Evolutionary conservation across 2,888 invertebrate genomes (phyloP), one percentile per base, ranked within the genome.

Genomic region (Andrena marginata): DNA sequence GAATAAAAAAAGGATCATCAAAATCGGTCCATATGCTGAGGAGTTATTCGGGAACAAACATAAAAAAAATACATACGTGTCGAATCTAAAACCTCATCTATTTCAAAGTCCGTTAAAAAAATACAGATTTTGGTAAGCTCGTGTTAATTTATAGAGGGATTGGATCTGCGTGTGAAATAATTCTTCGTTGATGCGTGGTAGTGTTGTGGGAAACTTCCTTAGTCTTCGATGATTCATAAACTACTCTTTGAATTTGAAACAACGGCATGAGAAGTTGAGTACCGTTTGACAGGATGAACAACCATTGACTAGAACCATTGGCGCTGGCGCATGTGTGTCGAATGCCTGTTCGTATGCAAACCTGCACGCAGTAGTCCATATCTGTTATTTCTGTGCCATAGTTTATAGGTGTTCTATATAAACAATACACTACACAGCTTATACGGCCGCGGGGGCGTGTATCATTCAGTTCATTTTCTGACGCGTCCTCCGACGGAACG

Each of bases 371-470:
- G 74, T 63, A 75, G 72, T 70, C 60, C 81, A 76, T 80, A 77
- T 73, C 84, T 85, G 84, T 87, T 82, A 80, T 88, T 84, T 85
- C 73, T 78, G 65, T 56, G 67, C 59, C 73, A 75, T 80, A 70
- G 63, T 68, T 70, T 73, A 88, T 80, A 84, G 63, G 76, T 64
- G 63, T 42, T 20, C 80, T 73, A 76, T 75, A 86, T 70, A 88
- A 84, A 88, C 78, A 82, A 82, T 75, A 77, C 49, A 60, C 67
- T 69, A 60, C 69, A 79, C 81, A 81, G 60, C 75, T 76, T 69
- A 71, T 72, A 49, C 31, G 16, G 26, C 16, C 48, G 26, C 48
- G 49, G 42, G 42, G 42, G 59, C n/a, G 59, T 59, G 31, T 70
- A 71, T 76, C 75, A 69, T 67, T 65, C 73, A 87, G 87, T 88